phyloP scores from a whole-genome alignment of 2,113 vertebrate species.

The Ia io region DNA sequence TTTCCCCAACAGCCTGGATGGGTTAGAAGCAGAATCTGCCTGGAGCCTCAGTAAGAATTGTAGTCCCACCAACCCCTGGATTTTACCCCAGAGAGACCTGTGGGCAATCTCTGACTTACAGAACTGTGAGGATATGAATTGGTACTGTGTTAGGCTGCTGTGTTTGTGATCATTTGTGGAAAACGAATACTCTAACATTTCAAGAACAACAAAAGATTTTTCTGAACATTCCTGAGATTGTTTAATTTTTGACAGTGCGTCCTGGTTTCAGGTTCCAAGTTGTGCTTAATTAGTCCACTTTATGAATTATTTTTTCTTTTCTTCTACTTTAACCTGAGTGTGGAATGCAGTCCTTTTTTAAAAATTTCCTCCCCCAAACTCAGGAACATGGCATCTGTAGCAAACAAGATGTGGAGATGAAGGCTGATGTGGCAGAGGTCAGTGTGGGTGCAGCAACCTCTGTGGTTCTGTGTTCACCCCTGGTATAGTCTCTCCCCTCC shows the following conservation, averaged over 20 bases:
- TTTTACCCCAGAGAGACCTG: neutral
- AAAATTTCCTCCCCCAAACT: neutral
- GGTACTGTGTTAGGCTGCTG: rapidly evolving
- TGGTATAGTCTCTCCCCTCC: neutral
- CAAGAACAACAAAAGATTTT: neutral
- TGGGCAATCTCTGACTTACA: too few species aligned
- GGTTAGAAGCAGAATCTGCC: too few species aligned
- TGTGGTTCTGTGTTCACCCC: neutral
- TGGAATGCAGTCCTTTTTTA: neutral
- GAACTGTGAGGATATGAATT: rapidly evolving
- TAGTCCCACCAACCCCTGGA: too few species aligned
- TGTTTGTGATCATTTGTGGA: neutral
- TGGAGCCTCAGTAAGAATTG: rapidly evolving
- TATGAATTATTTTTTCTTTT: neutral
- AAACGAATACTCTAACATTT: neutral
- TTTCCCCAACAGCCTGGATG: neutral
- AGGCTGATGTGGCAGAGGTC: rapidly evolving
- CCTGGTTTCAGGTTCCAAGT: neutral
- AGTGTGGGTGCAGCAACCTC: neutral
- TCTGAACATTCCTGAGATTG: neutral
- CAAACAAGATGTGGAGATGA: too few species aligned
- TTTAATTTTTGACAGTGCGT: neutral
- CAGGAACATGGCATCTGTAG: neutral
- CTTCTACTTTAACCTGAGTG: neutral
- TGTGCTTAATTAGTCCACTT: neutral